Base-by-base conservation (phyloP, 2,888 invertebrate genomes). In the Orchesellides sinensis region DNA sequence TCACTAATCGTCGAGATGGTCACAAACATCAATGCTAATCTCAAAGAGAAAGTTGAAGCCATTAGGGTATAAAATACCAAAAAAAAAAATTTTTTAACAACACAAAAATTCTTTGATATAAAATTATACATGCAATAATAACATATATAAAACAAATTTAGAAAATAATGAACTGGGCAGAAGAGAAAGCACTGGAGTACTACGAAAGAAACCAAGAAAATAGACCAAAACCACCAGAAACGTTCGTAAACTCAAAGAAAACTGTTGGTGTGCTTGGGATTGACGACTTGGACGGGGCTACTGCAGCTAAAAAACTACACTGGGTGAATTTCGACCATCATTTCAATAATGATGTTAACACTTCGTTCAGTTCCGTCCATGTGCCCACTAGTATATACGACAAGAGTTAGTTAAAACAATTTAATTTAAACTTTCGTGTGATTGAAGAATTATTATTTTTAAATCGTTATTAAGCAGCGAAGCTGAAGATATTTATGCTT, bases 341-440 rank as follows among this genome's bases (percentile, higher is more conserved):
- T 40, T 83, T 88, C 19, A 63, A 70, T 17, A 82, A 84, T 23
- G 23, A 47, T 6, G 78, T 86, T 14, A 86, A 87, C 68, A 83
- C 81, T 14, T 85, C 84, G 66, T 94, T 91, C 92, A 88, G 90
- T 91, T 94, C 97, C 84, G 95, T 98, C 68, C 98, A 98, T 90
- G 95, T 98, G 23, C 98, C 98, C 2, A 96, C 97, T 25, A 98
- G 97, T 91, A 95, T 98, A 77, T 98, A 93, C 91, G 97, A 96
- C 90, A 92, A 92, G 92, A 93, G 96, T 94, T 91, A 54, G 65
- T 49, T n/a, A 35, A 8, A n/a, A 47, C 47, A 6, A 47, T n/a
- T 4, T n/a, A n/a, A 47, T n/a, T 4, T 47, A 47, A 10, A 6
- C 10, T 4, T 47, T n/a, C 47, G 4, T n/a, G n/a, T n/a, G 12